Conservation (phyloP, 2,113 vertebrate species). For the Macrotus californicus region DNA sequence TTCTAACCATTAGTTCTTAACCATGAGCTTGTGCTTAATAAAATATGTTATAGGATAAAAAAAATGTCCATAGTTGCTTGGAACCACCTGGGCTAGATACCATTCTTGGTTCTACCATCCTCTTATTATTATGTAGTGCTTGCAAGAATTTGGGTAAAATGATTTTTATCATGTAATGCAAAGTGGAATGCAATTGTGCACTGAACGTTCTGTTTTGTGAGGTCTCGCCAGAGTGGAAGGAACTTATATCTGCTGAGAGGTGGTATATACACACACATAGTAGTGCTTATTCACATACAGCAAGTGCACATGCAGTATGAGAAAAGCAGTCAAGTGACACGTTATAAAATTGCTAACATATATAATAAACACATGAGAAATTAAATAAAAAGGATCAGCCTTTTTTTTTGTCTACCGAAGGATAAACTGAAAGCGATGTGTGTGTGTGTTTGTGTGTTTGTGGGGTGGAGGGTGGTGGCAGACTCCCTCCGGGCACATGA, state of each 20-base stretch:
- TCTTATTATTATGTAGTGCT: neutral
- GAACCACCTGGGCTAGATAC: neutral
- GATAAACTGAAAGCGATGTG: neutral
- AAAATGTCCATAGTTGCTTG: neutral
- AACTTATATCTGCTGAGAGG: neutral
- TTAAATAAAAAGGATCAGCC: neutral
- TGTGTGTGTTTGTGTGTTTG: neutral
- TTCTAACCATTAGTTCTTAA: neutral
- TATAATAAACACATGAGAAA: neutral
- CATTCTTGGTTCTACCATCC: neutral
- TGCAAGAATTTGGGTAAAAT: neutral
- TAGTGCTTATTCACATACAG: neutral
- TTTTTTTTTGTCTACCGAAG: neutral
- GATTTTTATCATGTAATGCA: neutral
- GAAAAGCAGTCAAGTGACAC: neutral
- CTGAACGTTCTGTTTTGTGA: neutral
- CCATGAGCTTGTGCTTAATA: neutral
- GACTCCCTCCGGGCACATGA: neutral
- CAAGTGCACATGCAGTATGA: neutral
- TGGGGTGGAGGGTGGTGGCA: neutral
- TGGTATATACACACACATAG: neutral
- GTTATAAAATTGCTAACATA: neutral
- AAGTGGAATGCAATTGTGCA: neutral
- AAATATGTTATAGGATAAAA: neutral
- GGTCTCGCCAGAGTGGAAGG: neutral